These are phyloP conservation scores for Sebastiscus albofasciatus DNA, from an alignment of 2,797 vertebrate genomes.

Conservation along the genomic window DNA sequence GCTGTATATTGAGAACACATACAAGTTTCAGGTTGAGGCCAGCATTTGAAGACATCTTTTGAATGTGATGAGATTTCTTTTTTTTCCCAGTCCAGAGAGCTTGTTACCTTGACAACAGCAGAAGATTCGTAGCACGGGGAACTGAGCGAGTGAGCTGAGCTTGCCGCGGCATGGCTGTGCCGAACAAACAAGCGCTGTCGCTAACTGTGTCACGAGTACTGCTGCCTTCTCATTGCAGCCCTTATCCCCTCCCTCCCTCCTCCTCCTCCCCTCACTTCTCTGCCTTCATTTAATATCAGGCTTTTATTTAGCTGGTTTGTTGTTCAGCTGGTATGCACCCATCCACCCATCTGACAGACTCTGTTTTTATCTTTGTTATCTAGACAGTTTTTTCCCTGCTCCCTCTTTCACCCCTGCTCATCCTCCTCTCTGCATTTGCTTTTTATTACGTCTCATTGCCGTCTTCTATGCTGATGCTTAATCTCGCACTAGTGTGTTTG, in stretches of 20 bases:
- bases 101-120: constrained; percentile 88
- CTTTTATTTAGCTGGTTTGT: constrained; percentile 57
- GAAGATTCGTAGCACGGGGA: constrained; percentile 70
- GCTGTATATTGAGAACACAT: constrained; percentile 46
- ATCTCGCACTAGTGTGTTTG: constrained; percentile 16
- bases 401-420: not conserved
- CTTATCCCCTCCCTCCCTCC: constrained; percentile 18
- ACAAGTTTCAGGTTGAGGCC: constrained; percentile 60
- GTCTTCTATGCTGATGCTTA: constrained; percentile 3
- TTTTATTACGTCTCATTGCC: constrained; percentile 4
- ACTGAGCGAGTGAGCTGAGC: constrained; percentile 62
- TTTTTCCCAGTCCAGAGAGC: constrained; percentile 66
- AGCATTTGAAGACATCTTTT: constrained; percentile 71
- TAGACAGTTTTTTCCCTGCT: constrained; percentile 1
- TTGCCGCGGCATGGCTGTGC: constrained; percentile 67
- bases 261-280: constrained; percentile 22
- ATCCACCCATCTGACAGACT: constrained; percentile 30
- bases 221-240: constrained; percentile 61
- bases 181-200: constrained; percentile 77
- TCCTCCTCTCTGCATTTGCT: constrained; percentile 5
- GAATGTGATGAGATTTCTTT: constrained; percentile 64
- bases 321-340: constrained; percentile 35
- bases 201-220: constrained; percentile 80
- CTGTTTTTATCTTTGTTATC: constrained; percentile 26
- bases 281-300: constrained; percentile 54